Evolutionary conservation across 2,888 invertebrate genomes (phyloP).

Genomic region (Acronicta leporina): DNA sequence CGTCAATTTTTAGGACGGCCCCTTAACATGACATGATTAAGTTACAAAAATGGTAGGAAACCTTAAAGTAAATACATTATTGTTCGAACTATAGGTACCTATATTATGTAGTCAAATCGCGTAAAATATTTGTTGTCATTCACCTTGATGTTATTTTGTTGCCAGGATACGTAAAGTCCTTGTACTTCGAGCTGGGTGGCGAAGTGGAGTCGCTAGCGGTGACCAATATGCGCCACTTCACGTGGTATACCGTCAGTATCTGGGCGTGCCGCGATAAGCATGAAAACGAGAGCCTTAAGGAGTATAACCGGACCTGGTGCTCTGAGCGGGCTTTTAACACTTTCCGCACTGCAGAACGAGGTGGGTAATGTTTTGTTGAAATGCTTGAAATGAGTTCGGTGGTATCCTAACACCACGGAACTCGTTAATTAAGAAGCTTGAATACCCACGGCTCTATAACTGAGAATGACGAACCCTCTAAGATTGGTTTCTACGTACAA

Average conservation of each 20-base stretch:
- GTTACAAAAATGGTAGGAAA: no score
- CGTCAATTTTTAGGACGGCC: no score
- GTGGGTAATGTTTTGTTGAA: constrained; percentile 56
- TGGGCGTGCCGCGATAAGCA: constrained; percentile 93
- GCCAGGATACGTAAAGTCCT: constrained; percentile 75
- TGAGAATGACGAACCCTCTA: no score
- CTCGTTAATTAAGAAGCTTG: no score
- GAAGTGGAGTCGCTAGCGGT: constrained; percentile 70
- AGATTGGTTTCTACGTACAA: no score
- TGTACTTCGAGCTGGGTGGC: constrained; percentile 87
- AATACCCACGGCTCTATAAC: no score
- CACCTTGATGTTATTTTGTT: constrained; percentile 10
- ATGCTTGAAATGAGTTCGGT: no score
- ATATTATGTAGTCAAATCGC: not conserved
- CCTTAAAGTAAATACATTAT: no score
- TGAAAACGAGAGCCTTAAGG: constrained; percentile 83
- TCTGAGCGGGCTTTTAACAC: constrained; percentile 76
- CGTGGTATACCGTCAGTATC: constrained; percentile 93
- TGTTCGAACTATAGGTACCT: not conserved
- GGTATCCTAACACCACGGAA: no score
- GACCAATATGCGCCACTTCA: constrained; percentile 92
- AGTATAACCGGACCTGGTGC: constrained; percentile 84
- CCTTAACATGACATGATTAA: no score
- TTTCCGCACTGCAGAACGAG: constrained; percentile 76
- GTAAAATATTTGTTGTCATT: not conserved